Base-by-base conservation (phyloP, 1,140 invertebrate species). In the Calycopis cecrops region DNA sequence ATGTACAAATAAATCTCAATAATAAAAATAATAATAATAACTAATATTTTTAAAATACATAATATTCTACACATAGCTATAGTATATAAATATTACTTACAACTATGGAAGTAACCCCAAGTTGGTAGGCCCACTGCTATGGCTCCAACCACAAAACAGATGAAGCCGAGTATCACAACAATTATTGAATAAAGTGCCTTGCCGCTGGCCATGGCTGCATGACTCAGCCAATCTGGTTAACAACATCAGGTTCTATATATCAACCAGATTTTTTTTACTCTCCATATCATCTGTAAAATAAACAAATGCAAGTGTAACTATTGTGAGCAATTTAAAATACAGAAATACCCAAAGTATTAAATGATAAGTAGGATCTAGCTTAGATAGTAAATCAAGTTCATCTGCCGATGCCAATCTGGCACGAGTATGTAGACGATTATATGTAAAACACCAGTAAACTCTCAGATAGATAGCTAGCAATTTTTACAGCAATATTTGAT, bases 61-160 rank as follows among this genome's bases (percentile, higher is more conserved):
- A 17, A 16, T 47, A 11, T 10, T n/a, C 3, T 44, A 54, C 17
- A 11, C 33, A 35, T 0, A 44, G 11, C n/a, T 48, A 47, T 8
- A 17, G 4, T 42, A 38, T 48, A 48, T 21, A 56, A 35, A 44
- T 18, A 52, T 62, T 76, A 87, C 87, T 87, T 71, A 88, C 86
- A 88, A 77, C 92, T 94, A 67, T 91, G 90, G 84, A 93, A 95
- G 75, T 94, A 92, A 54, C 94, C 94, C 94, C 94, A 95, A 66
- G 92, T 91, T 38, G 94, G 94, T 67, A 93, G 85, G 59, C 92
- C 92, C 48, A 94, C 91, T 37, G 93, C 93, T 16, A 93, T 91
- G 44, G 93, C 92, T 35, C 92, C 92, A 63, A 95, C 89, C 40
- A 93, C 91, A 69, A 95, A 92, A 71, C 94, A 94, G 55, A 94